phyloP scores from a whole-genome alignment of 2,797 vertebrate genomes.

The Sphenodon punctatus region DNA sequence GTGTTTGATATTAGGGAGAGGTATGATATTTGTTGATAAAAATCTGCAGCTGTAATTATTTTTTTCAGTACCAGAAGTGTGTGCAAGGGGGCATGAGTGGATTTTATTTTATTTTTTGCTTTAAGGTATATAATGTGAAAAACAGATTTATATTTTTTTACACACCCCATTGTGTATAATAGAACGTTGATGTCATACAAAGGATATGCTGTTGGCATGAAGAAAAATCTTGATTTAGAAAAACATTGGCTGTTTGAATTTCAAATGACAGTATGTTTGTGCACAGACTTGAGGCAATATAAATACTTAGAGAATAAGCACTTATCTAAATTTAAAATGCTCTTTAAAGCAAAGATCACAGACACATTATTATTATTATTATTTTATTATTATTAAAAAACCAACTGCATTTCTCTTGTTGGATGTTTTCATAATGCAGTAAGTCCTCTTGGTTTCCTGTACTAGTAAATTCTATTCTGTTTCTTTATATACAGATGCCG shows the following conservation, averaged over 20 bases:
- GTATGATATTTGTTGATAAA: conserved; percentile 12
- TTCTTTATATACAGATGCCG: not conserved
- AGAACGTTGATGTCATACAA: not conserved
- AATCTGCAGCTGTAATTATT: not conserved
- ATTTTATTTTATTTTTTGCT: not conserved
- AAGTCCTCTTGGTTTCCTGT: not conserved
- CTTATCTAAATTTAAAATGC: not conserved
- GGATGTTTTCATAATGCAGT: not conserved
- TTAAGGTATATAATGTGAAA: not conserved
- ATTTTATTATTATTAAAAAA: not conserved
- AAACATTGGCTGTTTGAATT: not conserved
- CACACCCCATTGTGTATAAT: not conserved
- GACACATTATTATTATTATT: not conserved
- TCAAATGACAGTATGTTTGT: not conserved
- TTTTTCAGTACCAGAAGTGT: not conserved
- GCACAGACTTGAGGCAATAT: not conserved
- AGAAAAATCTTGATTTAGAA: not conserved
- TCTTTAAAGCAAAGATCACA: not conserved
- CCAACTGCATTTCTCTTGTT: not conserved
- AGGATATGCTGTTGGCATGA: not conserved
- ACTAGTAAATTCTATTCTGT: not conserved
- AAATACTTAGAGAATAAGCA: not conserved
- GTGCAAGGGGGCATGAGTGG: not conserved
- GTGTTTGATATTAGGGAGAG: conserved; percentile 6
- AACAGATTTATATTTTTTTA: too few species aligned